Conservation (phyloP, 2,113 vertebrate species). For the Coptodon rendalli region DNA sequence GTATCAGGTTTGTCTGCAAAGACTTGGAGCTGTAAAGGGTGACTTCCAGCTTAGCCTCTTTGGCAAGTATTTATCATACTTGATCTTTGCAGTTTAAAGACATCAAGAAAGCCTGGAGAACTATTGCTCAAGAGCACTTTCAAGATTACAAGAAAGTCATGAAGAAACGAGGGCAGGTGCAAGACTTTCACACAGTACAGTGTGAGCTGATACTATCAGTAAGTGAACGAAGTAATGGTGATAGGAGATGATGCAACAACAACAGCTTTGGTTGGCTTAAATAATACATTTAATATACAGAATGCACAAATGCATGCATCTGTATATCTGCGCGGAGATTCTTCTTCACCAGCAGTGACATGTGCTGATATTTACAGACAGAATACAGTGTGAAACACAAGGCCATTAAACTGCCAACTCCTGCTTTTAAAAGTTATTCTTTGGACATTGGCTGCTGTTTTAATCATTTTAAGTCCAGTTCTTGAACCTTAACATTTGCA, state of each 20-base stretch:
- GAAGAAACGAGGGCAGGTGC: rapidly evolving
- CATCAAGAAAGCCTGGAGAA: background rate
- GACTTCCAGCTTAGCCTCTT: background rate
- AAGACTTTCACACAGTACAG: background rate
- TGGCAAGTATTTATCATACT: background rate
- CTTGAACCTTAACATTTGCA: background rate
- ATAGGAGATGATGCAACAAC: background rate
- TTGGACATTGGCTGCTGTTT: background rate
- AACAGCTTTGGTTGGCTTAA: background rate
- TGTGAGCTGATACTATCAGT: background rate
- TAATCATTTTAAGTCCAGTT: background rate
- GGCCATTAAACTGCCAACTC: background rate
- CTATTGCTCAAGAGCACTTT: background rate
- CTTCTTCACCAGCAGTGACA: background rate
- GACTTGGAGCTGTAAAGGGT: rapidly evolving
- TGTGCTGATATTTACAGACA: background rate
- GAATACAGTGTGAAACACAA: background rate
- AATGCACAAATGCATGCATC: rapidly evolving
- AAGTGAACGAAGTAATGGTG: background rate
- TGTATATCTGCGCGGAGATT: background rate
- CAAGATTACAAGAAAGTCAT: background rate
- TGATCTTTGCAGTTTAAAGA: background rate
- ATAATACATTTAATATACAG: background rate
- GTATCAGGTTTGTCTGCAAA: background rate
- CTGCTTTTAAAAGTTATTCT: background rate